Conservation (phyloP, 2,113 vertebrate species). For the Camelus bactrianus region DNA sequence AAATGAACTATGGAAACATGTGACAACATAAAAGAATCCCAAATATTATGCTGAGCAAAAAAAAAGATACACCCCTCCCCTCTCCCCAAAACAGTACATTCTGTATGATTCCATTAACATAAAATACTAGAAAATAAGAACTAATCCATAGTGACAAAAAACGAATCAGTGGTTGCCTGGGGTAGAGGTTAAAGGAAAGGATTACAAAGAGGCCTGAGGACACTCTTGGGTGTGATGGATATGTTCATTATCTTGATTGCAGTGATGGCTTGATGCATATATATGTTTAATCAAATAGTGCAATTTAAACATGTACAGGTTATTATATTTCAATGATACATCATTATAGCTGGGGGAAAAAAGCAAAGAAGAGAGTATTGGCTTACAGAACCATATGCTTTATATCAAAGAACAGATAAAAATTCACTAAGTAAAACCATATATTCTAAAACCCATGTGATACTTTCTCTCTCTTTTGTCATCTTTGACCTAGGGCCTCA, state of each 20-base stretch:
- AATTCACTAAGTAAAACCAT: background rate
- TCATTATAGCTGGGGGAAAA: background rate
- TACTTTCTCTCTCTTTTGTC: background rate
- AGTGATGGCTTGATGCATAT: background rate
- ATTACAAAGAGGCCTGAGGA: background rate
- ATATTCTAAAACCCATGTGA: background rate
- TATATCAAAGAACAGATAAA: background rate
- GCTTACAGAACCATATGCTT: background rate
- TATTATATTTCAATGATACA: background rate
- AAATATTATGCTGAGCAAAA: background rate
- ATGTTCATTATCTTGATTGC: background rate
- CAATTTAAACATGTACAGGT: background rate
- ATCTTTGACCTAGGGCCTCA: too few relatives aligned
- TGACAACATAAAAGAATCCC: background rate
- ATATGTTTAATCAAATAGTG: background rate
- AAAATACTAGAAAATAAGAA: slow-evolving; percentile 42
- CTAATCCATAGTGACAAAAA: background rate
- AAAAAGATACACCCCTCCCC: too few relatives aligned
- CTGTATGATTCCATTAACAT: background rate
- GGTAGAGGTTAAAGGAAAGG: background rate
- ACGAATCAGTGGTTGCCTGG: background rate
- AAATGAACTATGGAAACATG: background rate
- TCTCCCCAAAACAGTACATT: background rate
- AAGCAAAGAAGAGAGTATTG: background rate
- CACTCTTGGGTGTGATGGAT: too few relatives aligned